These are phyloP conservation scores for Acleris holmiana DNA, from an alignment of 2,888 invertebrate species.

Conservation along the genomic window DNA sequence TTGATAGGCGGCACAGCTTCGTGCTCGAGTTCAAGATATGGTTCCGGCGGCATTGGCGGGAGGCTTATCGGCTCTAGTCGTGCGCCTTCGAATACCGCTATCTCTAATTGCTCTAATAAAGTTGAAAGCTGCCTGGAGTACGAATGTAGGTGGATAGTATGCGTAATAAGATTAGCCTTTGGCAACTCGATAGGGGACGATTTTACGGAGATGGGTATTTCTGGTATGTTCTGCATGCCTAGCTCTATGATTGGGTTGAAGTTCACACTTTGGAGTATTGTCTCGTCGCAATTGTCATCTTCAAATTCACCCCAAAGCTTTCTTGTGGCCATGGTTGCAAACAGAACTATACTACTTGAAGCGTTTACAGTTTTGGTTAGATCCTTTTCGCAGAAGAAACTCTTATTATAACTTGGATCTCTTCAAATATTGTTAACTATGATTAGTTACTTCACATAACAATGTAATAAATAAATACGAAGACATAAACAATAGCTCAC, in stretches of 20 bases:
- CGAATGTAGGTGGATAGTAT: slow-evolving; percentile 74
- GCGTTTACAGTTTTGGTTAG: neutral
- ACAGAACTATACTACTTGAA: neutral
- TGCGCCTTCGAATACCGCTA: slow-evolving; percentile 64
- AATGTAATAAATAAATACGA: too few relatives aligned
- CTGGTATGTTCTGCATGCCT: slow-evolving; percentile 80
- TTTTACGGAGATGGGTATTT: slow-evolving; percentile 76
- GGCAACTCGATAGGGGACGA: slow-evolving; percentile 77
- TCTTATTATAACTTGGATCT: too few relatives aligned
- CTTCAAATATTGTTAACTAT: too few relatives aligned
- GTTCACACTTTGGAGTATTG: slow-evolving; percentile 71
- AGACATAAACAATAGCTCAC: too few relatives aligned
- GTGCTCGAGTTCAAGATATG: slow-evolving; percentile 63
- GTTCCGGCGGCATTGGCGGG: slow-evolving; percentile 67
- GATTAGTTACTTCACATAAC: too few relatives aligned
- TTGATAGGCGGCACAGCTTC: slow-evolving; percentile 66
- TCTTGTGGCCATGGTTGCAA: slow-evolving; percentile 55
- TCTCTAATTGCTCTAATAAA: slow-evolving; percentile 70
- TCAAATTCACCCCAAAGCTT: slow-evolving; percentile 77
- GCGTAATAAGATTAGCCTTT: slow-evolving; percentile 72
- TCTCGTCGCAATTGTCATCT: slow-evolving; percentile 63
- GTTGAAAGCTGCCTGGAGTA: slow-evolving; percentile 65
- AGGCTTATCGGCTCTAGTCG: slow-evolving; percentile 63
- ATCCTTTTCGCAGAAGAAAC: neutral
- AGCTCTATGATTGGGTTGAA: slow-evolving; percentile 80